These are phyloP conservation scores for Pyrrhosoma nymphula DNA, from an alignment of 2,888 invertebrate species.

Conservation along the genomic window DNA sequence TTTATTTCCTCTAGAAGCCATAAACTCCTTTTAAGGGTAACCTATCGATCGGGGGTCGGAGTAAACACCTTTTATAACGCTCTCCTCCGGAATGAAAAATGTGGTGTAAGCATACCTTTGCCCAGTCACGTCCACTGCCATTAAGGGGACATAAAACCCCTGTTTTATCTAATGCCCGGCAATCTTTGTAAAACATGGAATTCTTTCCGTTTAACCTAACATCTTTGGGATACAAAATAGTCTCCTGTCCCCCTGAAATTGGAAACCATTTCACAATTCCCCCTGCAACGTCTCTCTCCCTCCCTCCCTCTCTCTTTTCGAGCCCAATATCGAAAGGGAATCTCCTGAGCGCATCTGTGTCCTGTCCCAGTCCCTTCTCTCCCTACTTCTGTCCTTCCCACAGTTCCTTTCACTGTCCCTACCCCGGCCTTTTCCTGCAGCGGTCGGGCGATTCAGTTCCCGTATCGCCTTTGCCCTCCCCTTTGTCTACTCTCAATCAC, in stretches of 20 bases:
- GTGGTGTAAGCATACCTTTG: background rate
- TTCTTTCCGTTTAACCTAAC: constrained; percentile 53
- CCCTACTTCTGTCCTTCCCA: no score
- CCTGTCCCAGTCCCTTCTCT: background rate
- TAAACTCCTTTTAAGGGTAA: background rate
- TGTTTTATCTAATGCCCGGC: constrained; percentile 35
- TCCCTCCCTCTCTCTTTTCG: constrained; percentile 14
- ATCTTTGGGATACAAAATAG: constrained; percentile 60
- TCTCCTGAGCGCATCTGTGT: constrained; percentile 55
- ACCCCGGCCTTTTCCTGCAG: background rate
- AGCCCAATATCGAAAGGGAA: constrained; percentile 56
- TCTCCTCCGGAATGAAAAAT: background rate
- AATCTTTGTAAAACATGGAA: constrained; percentile 66
- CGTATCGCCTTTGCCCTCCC: background rate
- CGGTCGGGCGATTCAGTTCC: background rate
- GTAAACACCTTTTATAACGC: background rate
- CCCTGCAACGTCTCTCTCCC: background rate
- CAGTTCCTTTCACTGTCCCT: background rate
- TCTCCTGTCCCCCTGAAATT: constrained; percentile 54
- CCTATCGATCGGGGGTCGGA: background rate
- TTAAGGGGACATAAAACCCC: constrained; percentile 49
- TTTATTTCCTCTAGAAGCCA: background rate
- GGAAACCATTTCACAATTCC: constrained; percentile 52
- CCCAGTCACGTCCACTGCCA: constrained; percentile 31
- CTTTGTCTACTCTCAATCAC: background rate